phyloP scores from a whole-genome alignment of 1,140 invertebrate genomes.

The Aricia agestis region DNA sequence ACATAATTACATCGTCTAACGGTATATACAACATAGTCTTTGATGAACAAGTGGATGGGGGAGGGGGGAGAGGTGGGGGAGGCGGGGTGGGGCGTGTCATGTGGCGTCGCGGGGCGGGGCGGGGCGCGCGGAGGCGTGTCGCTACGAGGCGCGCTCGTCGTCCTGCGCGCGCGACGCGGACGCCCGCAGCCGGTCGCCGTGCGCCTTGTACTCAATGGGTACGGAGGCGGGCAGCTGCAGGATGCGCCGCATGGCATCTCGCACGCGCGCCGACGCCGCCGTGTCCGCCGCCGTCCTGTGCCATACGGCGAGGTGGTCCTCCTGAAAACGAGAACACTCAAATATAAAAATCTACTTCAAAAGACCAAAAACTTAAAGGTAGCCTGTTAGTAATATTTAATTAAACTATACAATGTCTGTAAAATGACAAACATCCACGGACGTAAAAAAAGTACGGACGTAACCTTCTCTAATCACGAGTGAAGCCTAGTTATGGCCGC shows the following conservation, averaged over 20 bases:
- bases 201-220: constrained; percentile 96
- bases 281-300: constrained; percentile 95
- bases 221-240: constrained; percentile 95
- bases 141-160: constrained; percentile 33
- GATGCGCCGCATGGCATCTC: constrained; percentile 95
- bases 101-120: constrained; percentile 6
- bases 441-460: no score
- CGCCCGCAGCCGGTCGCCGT: constrained; percentile 86
- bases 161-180: constrained; percentile 95
- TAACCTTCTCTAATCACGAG: no score
- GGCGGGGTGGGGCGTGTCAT: constrained; percentile 19
- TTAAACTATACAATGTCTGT: no score
- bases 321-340: constrained; percentile 75
- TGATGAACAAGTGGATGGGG: neutral
- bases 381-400: no score
- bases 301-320: constrained; percentile 99
- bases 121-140: constrained; percentile 25
- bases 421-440: no score
- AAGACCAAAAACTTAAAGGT: no score
- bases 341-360: no score
- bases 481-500: no score
- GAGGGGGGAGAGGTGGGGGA: neutral
- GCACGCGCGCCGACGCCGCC: constrained; percentile 90
- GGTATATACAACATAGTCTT: constrained; percentile 1
- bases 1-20: constrained; percentile 9